phyloP scores from a whole-genome alignment of 1,140 invertebrate species.

The Melipona quadrifasciata region DNA sequence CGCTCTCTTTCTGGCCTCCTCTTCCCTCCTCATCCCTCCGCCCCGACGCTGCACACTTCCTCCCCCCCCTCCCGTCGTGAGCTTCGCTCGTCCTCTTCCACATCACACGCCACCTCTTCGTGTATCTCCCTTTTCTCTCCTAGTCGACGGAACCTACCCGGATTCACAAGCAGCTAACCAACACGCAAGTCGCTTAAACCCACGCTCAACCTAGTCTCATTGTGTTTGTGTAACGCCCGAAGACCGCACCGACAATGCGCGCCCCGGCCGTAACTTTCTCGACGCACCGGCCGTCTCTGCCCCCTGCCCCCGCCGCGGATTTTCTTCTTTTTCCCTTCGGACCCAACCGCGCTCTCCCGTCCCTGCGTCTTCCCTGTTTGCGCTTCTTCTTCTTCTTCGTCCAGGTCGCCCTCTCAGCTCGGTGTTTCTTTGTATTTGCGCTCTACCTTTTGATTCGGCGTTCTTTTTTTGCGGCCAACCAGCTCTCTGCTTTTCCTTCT shows the following conservation, averaged over 20 bases:
- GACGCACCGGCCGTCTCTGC: conserved; percentile 17
- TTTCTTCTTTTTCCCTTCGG: not conserved
- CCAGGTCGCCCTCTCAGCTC: not conserved
- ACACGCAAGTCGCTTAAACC: conserved; percentile 78
- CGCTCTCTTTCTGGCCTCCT: conserved; percentile 31
- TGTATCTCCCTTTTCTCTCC: conserved; percentile 54
- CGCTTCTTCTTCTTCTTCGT: not conserved
- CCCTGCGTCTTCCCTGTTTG: not conserved
- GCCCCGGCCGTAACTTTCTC: conserved; percentile 65
- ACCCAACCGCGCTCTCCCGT: not conserved
- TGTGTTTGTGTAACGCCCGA: conserved; percentile 73
- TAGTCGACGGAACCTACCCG: conserved; percentile 60
- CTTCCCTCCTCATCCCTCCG: not conserved
- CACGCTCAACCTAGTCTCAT: conserved; percentile 72
- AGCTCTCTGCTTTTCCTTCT: not conserved
- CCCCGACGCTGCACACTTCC: not conserved
- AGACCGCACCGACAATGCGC: conserved; percentile 68
- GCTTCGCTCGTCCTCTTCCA: conserved; percentile 29
- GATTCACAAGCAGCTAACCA: conserved; percentile 75
- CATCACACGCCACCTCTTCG: conserved; percentile 50
- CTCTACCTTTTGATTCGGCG: conserved; percentile 34
- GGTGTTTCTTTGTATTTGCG: conserved; percentile 25
- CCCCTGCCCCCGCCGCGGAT: conserved; percentile 13
- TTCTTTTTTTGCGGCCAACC: conserved; percentile 13
- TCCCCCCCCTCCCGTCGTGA: too few relatives aligned